Evolutionary conservation across 2,888 invertebrate species (phyloP).

Genomic region (Aporophyla nigra): DNA sequence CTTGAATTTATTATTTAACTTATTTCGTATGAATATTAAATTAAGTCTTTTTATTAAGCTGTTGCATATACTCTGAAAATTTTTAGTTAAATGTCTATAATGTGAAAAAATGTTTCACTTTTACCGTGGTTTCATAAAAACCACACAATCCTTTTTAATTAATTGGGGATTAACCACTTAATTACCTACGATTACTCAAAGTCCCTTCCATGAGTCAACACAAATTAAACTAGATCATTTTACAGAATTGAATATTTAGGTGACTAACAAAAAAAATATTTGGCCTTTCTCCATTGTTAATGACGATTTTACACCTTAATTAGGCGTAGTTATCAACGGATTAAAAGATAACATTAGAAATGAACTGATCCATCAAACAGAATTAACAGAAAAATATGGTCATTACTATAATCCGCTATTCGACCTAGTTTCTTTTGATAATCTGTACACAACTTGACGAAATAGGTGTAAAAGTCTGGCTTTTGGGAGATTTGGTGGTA

Average conservation of each 20-base stretch:
- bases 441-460: slow-evolving; percentile 18
- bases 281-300: neutral
- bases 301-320: slow-evolving; percentile 2
- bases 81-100: no score
- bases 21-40: no score
- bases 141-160: no score
- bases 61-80: no score
- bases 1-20: no score
- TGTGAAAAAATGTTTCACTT: no score
- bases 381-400: slow-evolving; percentile 11
- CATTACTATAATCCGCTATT: slow-evolving; percentile 35
- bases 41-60: no score
- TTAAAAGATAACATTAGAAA: slow-evolving; percentile 36
- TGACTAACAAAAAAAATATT: neutral
- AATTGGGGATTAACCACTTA: no score
- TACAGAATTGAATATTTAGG: no score
- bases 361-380: slow-evolving; percentile 30
- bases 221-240: neutral
- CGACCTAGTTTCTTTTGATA: slow-evolving; percentile 30
- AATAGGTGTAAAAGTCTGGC: slow-evolving; percentile 10
- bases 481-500: slow-evolving; percentile 23
- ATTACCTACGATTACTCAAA: no score
- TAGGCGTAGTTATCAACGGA: slow-evolving; percentile 22
- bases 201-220: neutral
- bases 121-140: no score